Percentiles rank a stretch among this genome's conserved stretches.
phyloP scores from a whole-genome alignment of 1,140 invertebrate species.

The Pectinophora gossypiella region DNA sequence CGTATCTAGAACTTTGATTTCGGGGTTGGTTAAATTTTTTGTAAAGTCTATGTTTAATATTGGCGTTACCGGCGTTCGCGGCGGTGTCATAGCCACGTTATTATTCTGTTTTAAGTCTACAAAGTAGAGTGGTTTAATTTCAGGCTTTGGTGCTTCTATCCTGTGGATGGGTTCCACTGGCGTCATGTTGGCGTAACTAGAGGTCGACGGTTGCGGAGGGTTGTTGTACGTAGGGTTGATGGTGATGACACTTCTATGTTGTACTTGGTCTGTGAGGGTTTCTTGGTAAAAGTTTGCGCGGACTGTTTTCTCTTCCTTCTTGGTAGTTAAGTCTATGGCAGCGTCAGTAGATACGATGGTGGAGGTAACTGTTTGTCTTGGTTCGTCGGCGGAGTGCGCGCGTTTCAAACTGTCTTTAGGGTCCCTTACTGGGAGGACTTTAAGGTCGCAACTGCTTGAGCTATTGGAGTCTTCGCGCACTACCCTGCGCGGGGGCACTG shows the following conservation, averaged over 20 bases:
- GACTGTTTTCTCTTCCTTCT: conserved; percentile 40
- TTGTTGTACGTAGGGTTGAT: conserved; percentile 50
- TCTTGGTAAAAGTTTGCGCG: conserved; percentile 65
- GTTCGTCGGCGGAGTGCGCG: conserved; percentile 31
- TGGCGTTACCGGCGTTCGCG: conserved; percentile 34
- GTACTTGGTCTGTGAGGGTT: conserved; percentile 45
- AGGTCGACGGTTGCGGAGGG: conserved; percentile 55
- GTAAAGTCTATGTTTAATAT: conserved; percentile 66
- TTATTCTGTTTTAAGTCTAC: conserved; percentile 23
- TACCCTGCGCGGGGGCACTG: conserved; percentile 39
- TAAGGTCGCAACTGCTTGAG: conserved; percentile 54
- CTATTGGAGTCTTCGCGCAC: conserved; percentile 59
- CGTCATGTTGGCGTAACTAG: conserved; percentile 34
- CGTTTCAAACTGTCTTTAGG: conserved; percentile 28
- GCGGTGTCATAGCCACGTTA: conserved; percentile 4
- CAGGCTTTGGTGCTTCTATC: conserved; percentile 42
- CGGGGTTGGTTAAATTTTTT: conserved; percentile 49
- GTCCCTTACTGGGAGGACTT: conserved; percentile 20
- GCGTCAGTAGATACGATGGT: conserved; percentile 25
- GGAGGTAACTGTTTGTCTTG: conserved; percentile 31
- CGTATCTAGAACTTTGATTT: conserved; percentile 58
- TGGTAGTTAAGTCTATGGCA: conserved; percentile 50
- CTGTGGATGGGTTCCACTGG: conserved; percentile 28
- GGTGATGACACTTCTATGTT: conserved; percentile 53
- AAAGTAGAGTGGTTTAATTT: conserved; percentile 10